Evolutionary conservation across 2,797 vertebrate species (phyloP).

Genomic region (Oryzias sinensis): DNA sequence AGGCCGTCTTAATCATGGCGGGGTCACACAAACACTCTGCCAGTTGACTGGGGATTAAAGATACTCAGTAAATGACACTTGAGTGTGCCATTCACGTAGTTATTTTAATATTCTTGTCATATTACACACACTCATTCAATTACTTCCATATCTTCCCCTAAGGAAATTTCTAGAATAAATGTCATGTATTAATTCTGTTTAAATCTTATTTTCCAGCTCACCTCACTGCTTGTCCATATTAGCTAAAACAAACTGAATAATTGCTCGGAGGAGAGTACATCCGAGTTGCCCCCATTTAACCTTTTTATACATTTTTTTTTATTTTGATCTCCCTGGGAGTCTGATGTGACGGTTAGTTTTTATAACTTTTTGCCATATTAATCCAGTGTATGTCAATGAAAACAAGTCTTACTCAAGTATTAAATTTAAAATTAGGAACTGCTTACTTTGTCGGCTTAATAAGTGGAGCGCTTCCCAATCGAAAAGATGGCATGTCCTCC

Average conservation of each 20-base stretch:
- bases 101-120: conserved; percentile 62
- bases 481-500: conserved; percentile 85
- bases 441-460: conserved; percentile 91
- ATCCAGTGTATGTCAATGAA: no score
- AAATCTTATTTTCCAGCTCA: conserved; percentile 64
- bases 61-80: conserved; percentile 44
- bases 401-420: no score
- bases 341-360: conserved; percentile 1
- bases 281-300: conserved; percentile 51
- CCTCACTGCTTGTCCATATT: conserved; percentile 70
- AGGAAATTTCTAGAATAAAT: conserved; percentile 61
- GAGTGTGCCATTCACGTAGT: conserved; percentile 42
- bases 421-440: background rate
- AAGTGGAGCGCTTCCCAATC: conserved; percentile 87
- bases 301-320: conserved; percentile 22
- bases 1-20: conserved; percentile 28
- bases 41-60: conserved; percentile 38
- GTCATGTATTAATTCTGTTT: conserved; percentile 62
- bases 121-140: conserved; percentile 44
- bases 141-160: conserved; percentile 58
- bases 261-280: conserved; percentile 53
- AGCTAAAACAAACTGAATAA: conserved; percentile 61
- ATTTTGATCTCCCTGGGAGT: conserved; percentile 23
- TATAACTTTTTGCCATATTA: no score
- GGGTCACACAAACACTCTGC: conserved; percentile 9